These are phyloP conservation scores for Polyodon spathula DNA, from an alignment of 2,113 vertebrate species.

Conservation along the genomic window DNA sequence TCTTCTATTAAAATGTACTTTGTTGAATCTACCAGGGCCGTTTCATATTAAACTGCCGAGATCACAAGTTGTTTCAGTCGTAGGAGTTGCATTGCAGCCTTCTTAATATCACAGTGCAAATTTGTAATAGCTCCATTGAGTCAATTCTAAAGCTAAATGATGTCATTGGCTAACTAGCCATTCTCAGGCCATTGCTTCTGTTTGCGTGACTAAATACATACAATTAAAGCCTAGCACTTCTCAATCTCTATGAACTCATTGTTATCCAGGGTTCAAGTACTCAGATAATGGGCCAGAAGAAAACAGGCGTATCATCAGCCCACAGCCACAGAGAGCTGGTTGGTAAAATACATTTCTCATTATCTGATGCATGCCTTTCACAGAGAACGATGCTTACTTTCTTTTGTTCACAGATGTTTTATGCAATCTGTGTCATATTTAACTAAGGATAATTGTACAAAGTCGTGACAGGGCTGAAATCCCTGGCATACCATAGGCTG, in stretches of 20 bases:
- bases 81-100: conserved; percentile 48
- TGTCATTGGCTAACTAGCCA: conserved; percentile 94
- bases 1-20: conserved; percentile 14
- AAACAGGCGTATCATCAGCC: conserved; percentile 72
- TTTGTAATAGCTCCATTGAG: conserved; percentile 81
- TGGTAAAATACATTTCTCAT: conserved; percentile 80
- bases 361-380: conserved; percentile 61
- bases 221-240: conserved; percentile 96
- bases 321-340: conserved; percentile 68
- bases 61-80: conserved; percentile 25
- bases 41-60: conserved; percentile 11
- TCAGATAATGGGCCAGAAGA: conserved; percentile 93
- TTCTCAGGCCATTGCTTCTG: conserved; percentile 98
- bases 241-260: conserved; percentile 97
- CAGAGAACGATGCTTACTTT: conserved; percentile 29
- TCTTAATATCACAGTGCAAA: conserved; percentile 57
- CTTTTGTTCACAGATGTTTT: conserved; percentile 22
- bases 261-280: conserved; percentile 98
- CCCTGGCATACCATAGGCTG: conserved; percentile 9
- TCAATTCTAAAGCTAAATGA: conserved; percentile 82
- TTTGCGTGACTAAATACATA: conserved; percentile 99
- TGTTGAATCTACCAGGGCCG: conserved; percentile 15
- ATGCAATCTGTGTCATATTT: conserved; percentile 16
- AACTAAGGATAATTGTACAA: conserved; percentile 17
- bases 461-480: conserved; percentile 11